phyloP scores from a whole-genome alignment of 2,113 vertebrate genomes.

The Chloebia gouldiae region DNA sequence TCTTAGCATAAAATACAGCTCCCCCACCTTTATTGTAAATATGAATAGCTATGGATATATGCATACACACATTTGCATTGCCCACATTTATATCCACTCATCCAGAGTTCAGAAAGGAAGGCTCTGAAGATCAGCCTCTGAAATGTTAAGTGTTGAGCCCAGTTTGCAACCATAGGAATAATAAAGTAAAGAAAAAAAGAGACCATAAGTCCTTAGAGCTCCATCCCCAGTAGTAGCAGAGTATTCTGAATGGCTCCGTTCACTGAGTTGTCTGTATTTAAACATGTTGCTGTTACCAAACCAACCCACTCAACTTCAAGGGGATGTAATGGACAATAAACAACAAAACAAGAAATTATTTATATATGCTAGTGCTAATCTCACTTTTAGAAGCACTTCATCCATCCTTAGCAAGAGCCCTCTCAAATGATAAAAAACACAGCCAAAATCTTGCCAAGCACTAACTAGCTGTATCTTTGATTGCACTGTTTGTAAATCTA shows the following conservation, averaged over 20 bases:
- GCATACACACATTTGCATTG: neutral
- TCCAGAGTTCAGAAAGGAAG: neutral
- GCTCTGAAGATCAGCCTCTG: neutral
- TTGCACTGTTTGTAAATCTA: constrained; percentile 50
- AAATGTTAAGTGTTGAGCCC: neutral
- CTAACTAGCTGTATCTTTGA: neutral
- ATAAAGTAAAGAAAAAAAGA: neutral
- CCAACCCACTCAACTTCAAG: neutral
- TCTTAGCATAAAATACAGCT: neutral
- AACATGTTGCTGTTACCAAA: neutral
- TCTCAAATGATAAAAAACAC: neutral
- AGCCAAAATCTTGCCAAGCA: neutral
- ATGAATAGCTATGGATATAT: neutral
- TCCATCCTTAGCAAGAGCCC: neutral
- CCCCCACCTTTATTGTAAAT: neutral
- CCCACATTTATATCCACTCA: neutral
- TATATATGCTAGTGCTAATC: neutral
- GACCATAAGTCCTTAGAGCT: neutral
- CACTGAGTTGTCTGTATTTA: neutral
- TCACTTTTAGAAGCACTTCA: neutral
- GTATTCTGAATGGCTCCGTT: neutral
- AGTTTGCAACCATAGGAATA: neutral
- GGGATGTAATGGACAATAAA: neutral
- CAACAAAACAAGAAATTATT: neutral
- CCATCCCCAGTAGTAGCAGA: neutral